Conservation (phyloP, 1,140 invertebrate species). For the Sesamia nonagrioides region DNA sequence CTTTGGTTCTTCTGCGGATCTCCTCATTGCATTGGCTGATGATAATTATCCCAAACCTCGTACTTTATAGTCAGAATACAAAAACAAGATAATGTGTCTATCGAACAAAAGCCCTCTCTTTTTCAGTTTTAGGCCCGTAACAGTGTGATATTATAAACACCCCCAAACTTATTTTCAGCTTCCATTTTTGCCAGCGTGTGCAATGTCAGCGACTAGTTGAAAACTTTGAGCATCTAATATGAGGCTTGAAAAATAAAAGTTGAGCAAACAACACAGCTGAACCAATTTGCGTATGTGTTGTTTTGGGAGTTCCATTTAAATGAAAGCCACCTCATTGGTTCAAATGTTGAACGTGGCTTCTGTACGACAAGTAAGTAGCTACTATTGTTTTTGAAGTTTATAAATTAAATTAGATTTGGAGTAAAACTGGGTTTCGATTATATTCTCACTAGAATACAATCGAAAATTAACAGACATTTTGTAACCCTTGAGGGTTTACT, state of each 20-base stretch:
- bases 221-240: constrained; percentile 39
- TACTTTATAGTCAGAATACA: too few relatives aligned
- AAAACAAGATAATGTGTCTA: too few relatives aligned
- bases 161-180: constrained; percentile 5
- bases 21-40: too few relatives aligned
- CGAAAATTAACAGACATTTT: too few relatives aligned
- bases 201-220: constrained; percentile 39
- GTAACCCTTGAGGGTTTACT: too few relatives aligned
- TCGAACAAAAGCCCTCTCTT: too few relatives aligned
- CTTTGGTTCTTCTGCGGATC: too few relatives aligned
- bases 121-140: background rate
- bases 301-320: constrained; percentile 13
- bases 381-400: background rate
- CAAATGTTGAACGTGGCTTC: background rate
- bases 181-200: background rate
- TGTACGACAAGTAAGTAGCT: background rate
- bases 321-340: background rate
- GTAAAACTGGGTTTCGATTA: background rate
- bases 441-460: background rate
- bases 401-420: background rate
- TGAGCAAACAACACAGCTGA: constrained; percentile 26
- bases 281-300: constrained; percentile 30
- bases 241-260: constrained; percentile 39
- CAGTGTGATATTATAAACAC: background rate
- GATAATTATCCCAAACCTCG: too few relatives aligned